Conservation (phyloP, 2,113 vertebrate genomes). For the Chionodraco myersi region DNA sequence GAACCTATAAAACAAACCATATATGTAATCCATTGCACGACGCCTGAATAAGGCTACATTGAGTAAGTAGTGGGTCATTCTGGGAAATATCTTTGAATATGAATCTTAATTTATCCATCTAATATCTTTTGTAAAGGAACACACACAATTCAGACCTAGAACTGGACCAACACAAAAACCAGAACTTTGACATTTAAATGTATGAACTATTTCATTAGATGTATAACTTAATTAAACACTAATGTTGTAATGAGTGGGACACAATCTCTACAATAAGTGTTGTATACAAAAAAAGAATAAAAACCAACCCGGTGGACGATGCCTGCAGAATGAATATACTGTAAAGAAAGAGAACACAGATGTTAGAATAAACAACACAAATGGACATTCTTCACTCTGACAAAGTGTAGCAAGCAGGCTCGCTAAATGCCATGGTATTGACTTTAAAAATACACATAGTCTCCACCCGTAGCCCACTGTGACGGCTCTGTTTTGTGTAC, state of each 20-base stretch:
- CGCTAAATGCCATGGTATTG: neutral
- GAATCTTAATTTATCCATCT: too few species aligned
- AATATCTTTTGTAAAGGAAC: too few species aligned
- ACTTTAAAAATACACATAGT: neutral
- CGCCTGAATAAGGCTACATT: too few species aligned
- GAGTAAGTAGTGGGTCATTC: too few species aligned
- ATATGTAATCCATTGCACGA: too few species aligned
- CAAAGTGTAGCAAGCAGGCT: neutral
- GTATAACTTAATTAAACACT: neutral
- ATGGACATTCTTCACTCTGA: neutral
- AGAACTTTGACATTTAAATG: neutral
- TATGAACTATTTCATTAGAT: neutral
- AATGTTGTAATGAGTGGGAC: neutral
- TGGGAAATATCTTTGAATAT: too few species aligned
- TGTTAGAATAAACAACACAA: constrained; percentile 1
- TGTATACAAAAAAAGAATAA: constrained; percentile 1
- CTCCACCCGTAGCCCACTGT: neutral
- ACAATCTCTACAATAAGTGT: too few species aligned
- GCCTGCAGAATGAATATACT: constrained; percentile 88
- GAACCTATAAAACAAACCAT: too few species aligned
- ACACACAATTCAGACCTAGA: too few species aligned
- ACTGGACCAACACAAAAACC: too few species aligned
- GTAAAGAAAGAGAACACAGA: constrained; percentile 31
- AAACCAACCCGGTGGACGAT: constrained; percentile 85
- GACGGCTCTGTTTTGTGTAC: neutral